phyloP scores from a whole-genome alignment of 2,113 vertebrate genomes.

The Pterophyllum scalare region DNA sequence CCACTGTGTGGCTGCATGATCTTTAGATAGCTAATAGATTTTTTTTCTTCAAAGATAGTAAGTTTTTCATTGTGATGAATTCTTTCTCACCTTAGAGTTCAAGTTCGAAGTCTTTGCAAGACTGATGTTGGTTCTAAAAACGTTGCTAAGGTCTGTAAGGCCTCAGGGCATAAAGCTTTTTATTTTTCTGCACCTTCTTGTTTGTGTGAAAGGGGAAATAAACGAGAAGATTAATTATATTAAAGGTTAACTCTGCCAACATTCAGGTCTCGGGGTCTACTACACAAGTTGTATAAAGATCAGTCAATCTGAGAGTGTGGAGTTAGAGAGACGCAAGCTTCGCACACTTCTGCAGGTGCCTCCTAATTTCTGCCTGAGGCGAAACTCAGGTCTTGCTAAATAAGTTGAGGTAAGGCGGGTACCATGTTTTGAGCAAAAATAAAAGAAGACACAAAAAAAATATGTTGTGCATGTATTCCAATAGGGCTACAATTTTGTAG shows the following conservation, averaged over 20 bases:
- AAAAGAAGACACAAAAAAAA: not conserved
- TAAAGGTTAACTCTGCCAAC: conserved; percentile 5
- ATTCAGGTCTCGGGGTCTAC: not conserved
- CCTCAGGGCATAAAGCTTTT: not conserved
- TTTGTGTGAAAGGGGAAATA: not conserved
- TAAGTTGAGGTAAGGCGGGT: not conserved
- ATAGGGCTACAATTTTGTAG: not conserved
- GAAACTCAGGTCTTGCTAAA: not conserved
- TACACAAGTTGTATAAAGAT: not conserved
- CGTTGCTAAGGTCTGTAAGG: not conserved
- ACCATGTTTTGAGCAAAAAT: not conserved
- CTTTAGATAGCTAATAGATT: not conserved
- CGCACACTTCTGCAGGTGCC: not conserved
- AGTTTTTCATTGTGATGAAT: conserved; percentile 5
- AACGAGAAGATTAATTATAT: not conserved
- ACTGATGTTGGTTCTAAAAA: not conserved
- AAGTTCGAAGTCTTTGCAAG: not conserved
- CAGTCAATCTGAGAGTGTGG: not conserved
- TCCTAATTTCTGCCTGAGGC: not conserved
- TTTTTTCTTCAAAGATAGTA: no score
- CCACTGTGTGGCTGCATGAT: not conserved
- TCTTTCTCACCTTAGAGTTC: not conserved
- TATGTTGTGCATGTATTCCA: not conserved
- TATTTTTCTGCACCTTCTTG: not conserved
- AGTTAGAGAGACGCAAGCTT: not conserved